phyloP scores from a whole-genome alignment of 2,113 vertebrate genomes.

The Xenopus borealis region DNA sequence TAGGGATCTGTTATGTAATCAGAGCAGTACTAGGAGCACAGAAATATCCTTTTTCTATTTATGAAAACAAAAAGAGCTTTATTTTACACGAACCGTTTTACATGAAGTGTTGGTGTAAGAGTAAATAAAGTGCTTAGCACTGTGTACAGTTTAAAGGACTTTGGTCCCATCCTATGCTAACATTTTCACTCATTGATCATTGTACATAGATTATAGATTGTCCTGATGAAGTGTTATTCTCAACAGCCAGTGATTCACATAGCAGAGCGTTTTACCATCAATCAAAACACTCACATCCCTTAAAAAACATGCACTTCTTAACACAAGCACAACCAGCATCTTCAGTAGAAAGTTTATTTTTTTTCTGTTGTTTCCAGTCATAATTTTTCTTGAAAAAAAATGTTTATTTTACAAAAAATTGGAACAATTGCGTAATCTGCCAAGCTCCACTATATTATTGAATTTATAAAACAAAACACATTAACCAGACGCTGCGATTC shows the following conservation, averaged over 20 bases:
- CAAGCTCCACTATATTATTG: conserved; percentile 78
- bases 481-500: conserved; percentile 72
- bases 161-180: background rate
- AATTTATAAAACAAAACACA: conserved; percentile 79
- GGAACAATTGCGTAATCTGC: conserved; percentile 87
- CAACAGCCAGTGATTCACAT: background rate
- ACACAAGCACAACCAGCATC: conserved; percentile 68
- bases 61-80: background rate
- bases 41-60: background rate
- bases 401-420: conserved; percentile 68
- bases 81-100: no score
- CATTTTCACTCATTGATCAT: background rate
- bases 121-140: background rate
- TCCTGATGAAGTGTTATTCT: background rate
- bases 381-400: conserved; percentile 75
- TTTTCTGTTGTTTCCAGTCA: conserved; percentile 77
- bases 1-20: background rate
- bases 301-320: conserved; percentile 54
- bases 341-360: conserved; percentile 97
- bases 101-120: no score
- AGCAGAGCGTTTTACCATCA: background rate
- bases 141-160: background rate
- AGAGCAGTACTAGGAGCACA: background rate
- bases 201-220: background rate
- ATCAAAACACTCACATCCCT: background rate